Conservation (phyloP, 2,797 vertebrate species). For the Mallotus villosus region DNA sequence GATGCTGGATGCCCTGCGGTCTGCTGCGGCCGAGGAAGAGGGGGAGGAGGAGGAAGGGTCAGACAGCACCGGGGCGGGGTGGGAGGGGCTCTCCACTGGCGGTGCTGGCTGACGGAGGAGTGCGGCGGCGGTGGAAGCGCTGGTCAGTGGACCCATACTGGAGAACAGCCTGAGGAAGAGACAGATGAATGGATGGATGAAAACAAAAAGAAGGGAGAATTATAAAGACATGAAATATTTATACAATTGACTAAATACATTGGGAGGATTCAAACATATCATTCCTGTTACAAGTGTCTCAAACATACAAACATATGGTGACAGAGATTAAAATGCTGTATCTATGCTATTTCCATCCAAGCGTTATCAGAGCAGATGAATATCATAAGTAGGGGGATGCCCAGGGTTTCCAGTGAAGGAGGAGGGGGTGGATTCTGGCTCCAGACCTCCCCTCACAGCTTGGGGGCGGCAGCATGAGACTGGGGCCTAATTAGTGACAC, state of each 20-base stretch:
- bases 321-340: background rate
- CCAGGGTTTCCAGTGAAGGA: constrained; percentile 1
- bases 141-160: constrained; percentile 93
- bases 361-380: background rate
- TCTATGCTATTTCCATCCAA: background rate
- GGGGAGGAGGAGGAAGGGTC: constrained; percentile 81
- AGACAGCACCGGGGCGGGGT: constrained; percentile 78
- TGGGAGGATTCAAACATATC: background rate
- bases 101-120: constrained; percentile 89
- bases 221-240: background rate
- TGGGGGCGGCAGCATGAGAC: constrained; percentile 60
- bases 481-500: constrained; percentile 54
- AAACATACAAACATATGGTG: background rate
- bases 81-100: constrained; percentile 84
- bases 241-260: background rate
- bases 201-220: background rate
- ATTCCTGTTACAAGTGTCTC: no score
- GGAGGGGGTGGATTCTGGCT: background rate
- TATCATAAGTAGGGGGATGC: constrained; percentile 25
- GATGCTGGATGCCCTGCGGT: constrained; percentile 95
- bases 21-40: constrained; percentile 80
- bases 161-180: constrained; percentile 88
- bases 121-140: constrained; percentile 91
- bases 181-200: constrained; percentile 11
- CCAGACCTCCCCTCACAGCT: constrained; percentile 59